These are phyloP conservation scores for Siniperca scherzeri DNA, from an alignment of 2,797 vertebrate species.

Conservation along the genomic window DNA sequence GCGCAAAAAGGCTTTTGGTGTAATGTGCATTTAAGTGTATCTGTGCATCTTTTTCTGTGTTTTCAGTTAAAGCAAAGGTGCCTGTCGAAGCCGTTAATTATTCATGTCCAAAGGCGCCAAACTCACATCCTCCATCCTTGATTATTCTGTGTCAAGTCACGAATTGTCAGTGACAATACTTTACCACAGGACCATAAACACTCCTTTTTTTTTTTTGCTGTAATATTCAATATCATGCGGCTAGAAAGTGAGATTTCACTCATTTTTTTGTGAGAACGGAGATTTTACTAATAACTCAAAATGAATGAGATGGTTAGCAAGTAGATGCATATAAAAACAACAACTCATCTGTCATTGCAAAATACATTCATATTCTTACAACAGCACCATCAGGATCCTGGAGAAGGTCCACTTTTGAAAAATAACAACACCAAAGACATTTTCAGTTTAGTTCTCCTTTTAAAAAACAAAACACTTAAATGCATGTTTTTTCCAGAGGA, in stretches of 20 bases:
- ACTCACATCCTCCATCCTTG: constrained; percentile 30
- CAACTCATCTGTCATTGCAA: neutral
- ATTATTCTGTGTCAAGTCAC: constrained; percentile 53
- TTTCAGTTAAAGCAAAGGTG: constrained; percentile 43
- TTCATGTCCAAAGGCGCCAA: constrained; percentile 54
- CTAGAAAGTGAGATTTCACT: neutral
- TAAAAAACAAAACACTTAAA: neutral
- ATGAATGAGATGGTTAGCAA: neutral
- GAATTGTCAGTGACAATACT: constrained; percentile 4
- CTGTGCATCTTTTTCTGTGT: constrained; percentile 23
- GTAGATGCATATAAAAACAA: neutral
- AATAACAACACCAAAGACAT: neutral
- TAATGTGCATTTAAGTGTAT: constrained; percentile 65
- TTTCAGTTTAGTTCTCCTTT: neutral
- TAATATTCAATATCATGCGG: neutral
- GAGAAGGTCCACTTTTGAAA: neutral
- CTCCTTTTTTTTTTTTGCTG: neutral
- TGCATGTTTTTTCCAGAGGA: neutral
- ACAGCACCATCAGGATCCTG: neutral
- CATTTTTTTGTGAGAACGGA: neutral
- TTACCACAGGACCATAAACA: neutral
- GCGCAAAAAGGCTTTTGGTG: constrained; percentile 69
- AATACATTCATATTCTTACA: neutral
- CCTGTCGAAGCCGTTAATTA: constrained; percentile 57
- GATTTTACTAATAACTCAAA: neutral